These are phyloP conservation scores for Phataginus tricuspis DNA, from an alignment of 2,797 vertebrate species.

Conservation along the genomic window DNA sequence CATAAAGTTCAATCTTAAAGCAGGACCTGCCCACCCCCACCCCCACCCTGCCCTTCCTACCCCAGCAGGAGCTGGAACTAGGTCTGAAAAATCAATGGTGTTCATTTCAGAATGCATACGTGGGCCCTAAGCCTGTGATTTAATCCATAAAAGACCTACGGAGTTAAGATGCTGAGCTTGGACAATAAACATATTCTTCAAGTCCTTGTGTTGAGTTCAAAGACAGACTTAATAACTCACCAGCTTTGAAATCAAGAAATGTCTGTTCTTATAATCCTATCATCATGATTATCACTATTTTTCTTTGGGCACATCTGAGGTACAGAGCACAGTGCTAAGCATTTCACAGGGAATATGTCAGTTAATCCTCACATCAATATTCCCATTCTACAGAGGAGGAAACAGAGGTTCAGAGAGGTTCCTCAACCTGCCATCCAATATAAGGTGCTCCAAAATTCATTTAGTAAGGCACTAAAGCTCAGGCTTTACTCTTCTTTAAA, in stretches of 20 bases:
- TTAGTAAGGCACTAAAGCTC: neutral
- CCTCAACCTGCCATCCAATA: neutral
- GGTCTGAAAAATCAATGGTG: neutral
- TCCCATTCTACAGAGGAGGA: neutral
- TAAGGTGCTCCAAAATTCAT: neutral
- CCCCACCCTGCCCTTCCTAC: neutral
- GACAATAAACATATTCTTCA: constrained; percentile 43
- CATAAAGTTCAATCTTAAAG: neutral
- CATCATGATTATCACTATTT: neutral
- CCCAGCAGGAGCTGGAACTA: neutral
- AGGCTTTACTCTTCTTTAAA: neutral
- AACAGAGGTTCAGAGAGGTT: neutral
- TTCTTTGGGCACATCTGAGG: neutral
- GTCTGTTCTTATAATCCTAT: constrained; percentile 19
- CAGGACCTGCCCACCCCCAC: neutral
- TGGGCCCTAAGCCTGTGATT: neutral
- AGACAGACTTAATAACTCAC: constrained; percentile 48
- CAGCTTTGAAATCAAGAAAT: constrained; percentile 56
- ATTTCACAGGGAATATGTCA: neutral
- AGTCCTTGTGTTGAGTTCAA: constrained; percentile 53
- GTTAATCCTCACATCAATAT: neutral
- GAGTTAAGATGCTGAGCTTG: constrained; percentile 8
- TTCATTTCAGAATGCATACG: neutral
- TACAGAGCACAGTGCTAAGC: neutral
- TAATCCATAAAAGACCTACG: constrained; percentile 51